A percentile compares a stretch with the other conserved stretches of the same genome.
Conservation (phyloP, 2,888 invertebrate species). For the Apodemia duryi region DNA sequence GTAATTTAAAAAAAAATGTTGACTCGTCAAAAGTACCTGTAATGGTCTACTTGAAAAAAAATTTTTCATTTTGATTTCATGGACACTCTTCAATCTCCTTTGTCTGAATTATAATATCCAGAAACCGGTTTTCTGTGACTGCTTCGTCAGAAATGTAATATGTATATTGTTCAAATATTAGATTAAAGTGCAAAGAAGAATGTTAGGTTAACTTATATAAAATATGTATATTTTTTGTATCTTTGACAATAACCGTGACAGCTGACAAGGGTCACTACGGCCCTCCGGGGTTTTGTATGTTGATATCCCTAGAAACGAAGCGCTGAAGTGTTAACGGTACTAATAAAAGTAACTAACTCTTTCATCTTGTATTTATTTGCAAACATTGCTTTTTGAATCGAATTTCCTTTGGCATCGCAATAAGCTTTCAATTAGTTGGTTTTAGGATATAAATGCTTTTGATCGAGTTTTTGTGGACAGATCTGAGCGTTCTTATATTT, state of each 20-base stretch:
- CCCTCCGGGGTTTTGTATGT: slow-evolving; percentile 3
- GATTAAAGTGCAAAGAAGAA: not conserved
- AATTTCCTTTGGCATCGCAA: not conserved
- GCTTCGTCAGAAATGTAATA: too few species aligned
- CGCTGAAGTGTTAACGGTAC: slow-evolving; percentile 1
- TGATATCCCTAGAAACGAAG: not conserved
- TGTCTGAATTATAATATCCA: too few species aligned
- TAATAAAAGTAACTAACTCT: slow-evolving; percentile 2
- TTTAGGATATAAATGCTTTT: too few species aligned
- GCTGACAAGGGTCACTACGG: slow-evolving; percentile 17
- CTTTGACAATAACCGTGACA: slow-evolving; percentile 14
- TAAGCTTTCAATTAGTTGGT: not conserved
- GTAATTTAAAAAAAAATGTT: too few species aligned
- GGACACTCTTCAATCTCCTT: too few species aligned
- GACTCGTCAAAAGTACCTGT: too few species aligned
- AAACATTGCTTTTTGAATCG: not conserved
- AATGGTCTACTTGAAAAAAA: too few species aligned
- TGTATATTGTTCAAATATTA: too few species aligned
- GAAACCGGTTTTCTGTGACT: too few species aligned
- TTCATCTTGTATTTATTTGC: not conserved
- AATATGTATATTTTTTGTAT: slow-evolving; percentile 18
- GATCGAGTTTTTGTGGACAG: too few species aligned
- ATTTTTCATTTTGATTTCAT: too few species aligned
- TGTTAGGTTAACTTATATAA: not conserved
- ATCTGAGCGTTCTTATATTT: too few species aligned